Conservation (phyloP, 2,888 invertebrate species). For the Bugula neritina region DNA sequence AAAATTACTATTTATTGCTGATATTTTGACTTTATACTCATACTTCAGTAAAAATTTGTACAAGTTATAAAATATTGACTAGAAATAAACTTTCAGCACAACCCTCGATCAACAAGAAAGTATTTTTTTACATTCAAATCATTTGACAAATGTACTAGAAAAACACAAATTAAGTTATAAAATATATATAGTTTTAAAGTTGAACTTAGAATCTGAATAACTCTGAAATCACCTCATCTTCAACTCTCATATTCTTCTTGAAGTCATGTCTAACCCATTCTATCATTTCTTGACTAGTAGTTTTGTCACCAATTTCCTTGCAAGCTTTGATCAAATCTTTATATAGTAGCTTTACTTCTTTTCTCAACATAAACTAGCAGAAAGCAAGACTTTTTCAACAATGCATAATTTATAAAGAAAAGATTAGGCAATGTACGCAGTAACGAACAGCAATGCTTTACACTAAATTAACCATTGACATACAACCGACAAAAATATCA, state of each 20-base stretch:
- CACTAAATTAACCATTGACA: too few relatives aligned
- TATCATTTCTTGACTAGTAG: conserved; percentile 3
- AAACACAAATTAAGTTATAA: background rate
- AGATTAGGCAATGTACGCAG: too few relatives aligned
- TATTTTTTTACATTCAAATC: background rate
- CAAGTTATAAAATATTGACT: too few relatives aligned
- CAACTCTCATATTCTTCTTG: background rate
- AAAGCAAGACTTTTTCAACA: too few relatives aligned
- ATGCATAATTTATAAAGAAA: too few relatives aligned
- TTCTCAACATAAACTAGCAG: conserved; percentile 21
- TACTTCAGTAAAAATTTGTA: too few relatives aligned
- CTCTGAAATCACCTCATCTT: conserved; percentile 5
- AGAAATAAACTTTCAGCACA: too few relatives aligned
- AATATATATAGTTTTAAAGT: too few relatives aligned
- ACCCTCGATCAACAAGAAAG: too few relatives aligned
- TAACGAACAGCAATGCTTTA: too few relatives aligned
- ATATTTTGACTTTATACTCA: background rate
- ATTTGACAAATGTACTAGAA: background rate
- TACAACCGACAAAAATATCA: too few relatives aligned
- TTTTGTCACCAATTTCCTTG: background rate
- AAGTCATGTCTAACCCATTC: conserved; percentile 11
- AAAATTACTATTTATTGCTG: background rate
- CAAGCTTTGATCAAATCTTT: conserved; percentile 12
- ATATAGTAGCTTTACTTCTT: background rate
- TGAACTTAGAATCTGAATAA: background rate